Base-by-base conservation (phyloP, 1,140 invertebrate species). In the Campoletis sonorensis region DNA sequence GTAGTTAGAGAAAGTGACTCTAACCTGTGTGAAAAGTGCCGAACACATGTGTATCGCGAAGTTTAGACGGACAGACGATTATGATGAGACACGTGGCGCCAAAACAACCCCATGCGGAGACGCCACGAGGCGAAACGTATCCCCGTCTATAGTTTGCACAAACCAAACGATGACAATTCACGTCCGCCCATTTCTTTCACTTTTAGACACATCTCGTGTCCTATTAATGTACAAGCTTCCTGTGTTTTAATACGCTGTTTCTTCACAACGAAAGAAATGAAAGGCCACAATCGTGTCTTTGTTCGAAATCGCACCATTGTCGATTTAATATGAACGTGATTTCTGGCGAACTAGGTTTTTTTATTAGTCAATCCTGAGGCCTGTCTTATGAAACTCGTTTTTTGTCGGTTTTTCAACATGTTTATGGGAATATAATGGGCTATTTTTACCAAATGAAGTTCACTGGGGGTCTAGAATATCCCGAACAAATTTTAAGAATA, bases 21-120 rank as follows among this genome's bases (percentile, higher is more conserved):
- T 3, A 67, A 67, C 61, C 61, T 67, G 61, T 27, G 61, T 26
- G 61, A 67, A 67, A 67, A 67, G 8, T 4, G 13, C 40, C 23
- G 61, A 10, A 27, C 23, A 18, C 15, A 73, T 49, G 51, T 26
- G 45, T 73, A 73, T 67, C 21, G 21, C 61, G 11, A 30, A 70
- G 49, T 77, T 61, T 40, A 4, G n/a, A 77, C 49, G 58, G 81
- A 84, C 83, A 79, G 83, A 77, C 84, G 86, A 87, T 87, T 86
- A 87, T 88, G 88, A 87, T 87, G 83, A 85, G 88, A 82, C 89
- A 90, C 89, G 89, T 89, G 89, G 40, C 88, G 76, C 79, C 79
- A 40, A 82, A 87, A 71, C 75, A 87, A 84, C 88, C 86, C 88
- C 89, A 89, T 89, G 87, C 86, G 77, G 86, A 79, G 85, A 81